A percentile compares a stretch with the other conserved stretches of the same genome.
Evolutionary conservation across 2,113 vertebrate genomes (phyloP).

Genomic region (Dascyllus trimaculatus): DNA sequence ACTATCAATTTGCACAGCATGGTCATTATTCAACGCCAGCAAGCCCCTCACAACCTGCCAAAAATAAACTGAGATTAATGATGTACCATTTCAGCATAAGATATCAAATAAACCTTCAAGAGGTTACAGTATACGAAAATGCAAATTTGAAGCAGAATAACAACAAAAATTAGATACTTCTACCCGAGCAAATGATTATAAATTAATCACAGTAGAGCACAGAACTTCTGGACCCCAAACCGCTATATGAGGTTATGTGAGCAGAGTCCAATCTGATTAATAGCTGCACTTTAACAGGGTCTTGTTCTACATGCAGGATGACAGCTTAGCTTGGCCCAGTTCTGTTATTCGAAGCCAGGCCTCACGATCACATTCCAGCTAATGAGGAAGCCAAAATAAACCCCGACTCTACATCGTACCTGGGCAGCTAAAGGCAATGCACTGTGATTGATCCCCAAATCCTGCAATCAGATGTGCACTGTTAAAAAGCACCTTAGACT

Average conservation of each 20-base stretch:
- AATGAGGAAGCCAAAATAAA: constrained; percentile 70
- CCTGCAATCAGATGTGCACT: constrained; percentile 21
- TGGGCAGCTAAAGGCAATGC: constrained; percentile 30
- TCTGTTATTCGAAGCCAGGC: constrained; percentile 52
- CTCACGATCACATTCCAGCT: constrained; percentile 41
- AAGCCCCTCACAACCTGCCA: constrained; percentile 92
- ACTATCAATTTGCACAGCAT: constrained; percentile 90
- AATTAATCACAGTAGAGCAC: constrained; percentile 45
- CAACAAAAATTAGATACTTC: constrained; percentile 2
- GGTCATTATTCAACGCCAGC: constrained; percentile 88
- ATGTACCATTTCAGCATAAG: constrained; percentile 35
- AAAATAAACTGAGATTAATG: constrained; percentile 80
- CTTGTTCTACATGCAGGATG: constrained; percentile 37
- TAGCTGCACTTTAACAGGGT: constrained; percentile 38
- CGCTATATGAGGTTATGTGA: constrained; percentile 5
- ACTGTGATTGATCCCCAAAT: constrained; percentile 44
- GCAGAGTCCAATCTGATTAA: constrained; percentile 52
- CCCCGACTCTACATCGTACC: constrained; percentile 33
- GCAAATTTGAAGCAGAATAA: constrained; percentile 28
- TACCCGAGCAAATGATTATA: constrained; percentile 21
- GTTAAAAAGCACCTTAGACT: constrained; percentile 26
- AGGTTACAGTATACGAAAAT: constrained; percentile 33
- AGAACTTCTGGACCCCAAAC: constrained; percentile 27
- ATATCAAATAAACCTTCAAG: constrained; percentile 59
- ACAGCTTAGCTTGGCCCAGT: constrained; percentile 53